phyloP scores from a whole-genome alignment of 2,797 vertebrate genomes.

The Stomatorhinus walkeri region DNA sequence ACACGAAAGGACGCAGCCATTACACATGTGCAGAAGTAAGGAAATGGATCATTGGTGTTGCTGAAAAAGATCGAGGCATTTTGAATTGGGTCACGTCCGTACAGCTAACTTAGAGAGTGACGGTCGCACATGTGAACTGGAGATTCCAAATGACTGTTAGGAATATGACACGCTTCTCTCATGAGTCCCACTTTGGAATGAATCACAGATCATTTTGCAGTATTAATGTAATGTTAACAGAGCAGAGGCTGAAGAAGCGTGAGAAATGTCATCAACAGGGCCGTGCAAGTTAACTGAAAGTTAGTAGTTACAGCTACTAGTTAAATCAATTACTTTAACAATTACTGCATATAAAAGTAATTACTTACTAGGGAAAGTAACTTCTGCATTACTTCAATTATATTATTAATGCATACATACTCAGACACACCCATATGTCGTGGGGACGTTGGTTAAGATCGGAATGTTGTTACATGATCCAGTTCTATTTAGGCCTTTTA shows the following conservation, averaged over 20 bases:
- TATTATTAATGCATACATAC: background rate
- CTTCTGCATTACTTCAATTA: background rate
- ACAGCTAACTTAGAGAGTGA: background rate
- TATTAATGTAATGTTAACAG: background rate
- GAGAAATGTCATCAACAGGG: background rate
- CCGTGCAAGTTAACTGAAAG: background rate
- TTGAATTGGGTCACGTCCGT: background rate
- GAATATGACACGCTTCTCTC: background rate
- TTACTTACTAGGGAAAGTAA: background rate
- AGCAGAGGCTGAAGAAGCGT: background rate
- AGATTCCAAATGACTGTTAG: background rate
- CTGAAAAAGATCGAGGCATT: background rate
- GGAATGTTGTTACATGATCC: background rate
- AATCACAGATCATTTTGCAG: background rate
- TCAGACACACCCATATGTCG: background rate
- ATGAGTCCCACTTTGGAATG: background rate
- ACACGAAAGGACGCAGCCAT: background rate
- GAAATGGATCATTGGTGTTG: background rate
- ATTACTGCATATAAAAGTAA: background rate
- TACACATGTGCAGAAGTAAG: background rate
- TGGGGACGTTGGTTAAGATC: background rate
- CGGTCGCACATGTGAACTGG: background rate
- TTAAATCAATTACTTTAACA: background rate
- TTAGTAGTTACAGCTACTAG: background rate
- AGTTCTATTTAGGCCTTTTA: background rate